These are phyloP conservation scores for Pogonocherus hispidulus DNA, from an alignment of 2,888 invertebrate genomes.

Conservation along the genomic window DNA sequence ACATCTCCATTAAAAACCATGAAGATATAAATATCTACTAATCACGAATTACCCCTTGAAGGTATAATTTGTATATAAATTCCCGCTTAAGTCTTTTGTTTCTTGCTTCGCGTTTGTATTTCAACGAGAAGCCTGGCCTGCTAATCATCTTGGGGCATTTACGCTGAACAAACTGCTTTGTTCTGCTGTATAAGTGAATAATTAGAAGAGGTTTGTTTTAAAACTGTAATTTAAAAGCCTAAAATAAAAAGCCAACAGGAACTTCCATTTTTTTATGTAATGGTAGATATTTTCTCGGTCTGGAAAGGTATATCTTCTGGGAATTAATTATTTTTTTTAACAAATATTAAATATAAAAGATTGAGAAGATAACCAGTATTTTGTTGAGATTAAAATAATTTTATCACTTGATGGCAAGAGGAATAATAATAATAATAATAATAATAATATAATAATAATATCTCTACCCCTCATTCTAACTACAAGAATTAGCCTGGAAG, in stretches of 20 bases:
- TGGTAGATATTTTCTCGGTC: background rate
- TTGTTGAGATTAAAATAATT: no score
- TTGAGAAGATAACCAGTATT: no score
- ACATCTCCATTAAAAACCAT: no score
- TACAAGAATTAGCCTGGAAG: no score
- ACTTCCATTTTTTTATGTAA: background rate
- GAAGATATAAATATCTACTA: no score
- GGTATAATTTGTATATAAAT: background rate
- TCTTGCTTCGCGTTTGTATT: background rate
- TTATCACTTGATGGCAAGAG: no score
- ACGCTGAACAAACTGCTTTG: background rate
- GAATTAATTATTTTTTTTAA: no score
- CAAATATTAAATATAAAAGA: no score
- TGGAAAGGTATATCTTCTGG: background rate
- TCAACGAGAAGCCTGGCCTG: background rate
- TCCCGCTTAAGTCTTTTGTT: background rate
- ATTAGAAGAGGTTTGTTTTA: conserved; percentile 4
- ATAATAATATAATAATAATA: no score
- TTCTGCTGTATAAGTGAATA: background rate
- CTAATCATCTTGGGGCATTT: background rate
- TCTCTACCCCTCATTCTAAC: no score
- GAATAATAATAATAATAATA: no score
- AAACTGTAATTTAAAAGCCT: background rate
- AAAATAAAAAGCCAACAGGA: background rate
- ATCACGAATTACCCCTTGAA: no score